Evolutionary conservation across 2,113 vertebrate genomes (phyloP).

Genomic region (Atherinomorus stipes): DNA sequence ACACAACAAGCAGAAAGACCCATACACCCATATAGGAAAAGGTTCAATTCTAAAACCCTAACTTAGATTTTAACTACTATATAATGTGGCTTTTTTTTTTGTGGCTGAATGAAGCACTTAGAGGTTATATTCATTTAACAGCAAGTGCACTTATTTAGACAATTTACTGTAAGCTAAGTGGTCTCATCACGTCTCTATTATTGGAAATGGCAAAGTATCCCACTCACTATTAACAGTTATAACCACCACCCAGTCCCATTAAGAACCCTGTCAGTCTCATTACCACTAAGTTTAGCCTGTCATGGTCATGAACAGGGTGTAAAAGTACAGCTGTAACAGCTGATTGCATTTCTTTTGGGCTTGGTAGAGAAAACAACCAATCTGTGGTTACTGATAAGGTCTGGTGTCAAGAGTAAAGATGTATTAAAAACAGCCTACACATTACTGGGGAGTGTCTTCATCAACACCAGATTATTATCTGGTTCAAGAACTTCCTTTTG

Average conservation of each 20-base stretch:
- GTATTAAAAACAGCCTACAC: neutral
- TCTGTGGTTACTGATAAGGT: constrained; percentile 1
- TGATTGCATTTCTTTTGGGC: constrained; percentile 11
- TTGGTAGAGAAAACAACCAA: neutral
- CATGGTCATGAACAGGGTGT: neutral
- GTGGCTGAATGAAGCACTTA: too few relatives aligned
- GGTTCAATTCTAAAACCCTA: neutral
- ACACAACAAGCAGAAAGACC: neutral
- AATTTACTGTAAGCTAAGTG: constrained; percentile 40
- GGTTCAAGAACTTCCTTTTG: neutral
- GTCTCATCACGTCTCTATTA: constrained; percentile 47
- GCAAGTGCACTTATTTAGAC: constrained; percentile 40
- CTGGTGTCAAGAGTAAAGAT: neutral
- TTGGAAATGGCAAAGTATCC: constrained; percentile 53
- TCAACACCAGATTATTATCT: neutral
- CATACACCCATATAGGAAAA: neutral
- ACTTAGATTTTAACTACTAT: neutral
- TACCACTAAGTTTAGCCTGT: constrained; percentile 40
- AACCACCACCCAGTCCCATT: constrained; percentile 31
- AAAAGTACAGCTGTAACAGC: neutral
- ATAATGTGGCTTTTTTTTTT: neutral
- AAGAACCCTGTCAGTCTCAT: constrained; percentile 15
- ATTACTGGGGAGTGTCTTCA: neutral
- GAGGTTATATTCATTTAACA: neutral
- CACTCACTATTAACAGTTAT: constrained; percentile 43